Percentiles rank a stretch among this genome's conserved stretches.
These are phyloP conservation scores for Andricus quercusramuli DNA, from an alignment of 2,888 invertebrate genomes.

Conservation along the genomic window DNA sequence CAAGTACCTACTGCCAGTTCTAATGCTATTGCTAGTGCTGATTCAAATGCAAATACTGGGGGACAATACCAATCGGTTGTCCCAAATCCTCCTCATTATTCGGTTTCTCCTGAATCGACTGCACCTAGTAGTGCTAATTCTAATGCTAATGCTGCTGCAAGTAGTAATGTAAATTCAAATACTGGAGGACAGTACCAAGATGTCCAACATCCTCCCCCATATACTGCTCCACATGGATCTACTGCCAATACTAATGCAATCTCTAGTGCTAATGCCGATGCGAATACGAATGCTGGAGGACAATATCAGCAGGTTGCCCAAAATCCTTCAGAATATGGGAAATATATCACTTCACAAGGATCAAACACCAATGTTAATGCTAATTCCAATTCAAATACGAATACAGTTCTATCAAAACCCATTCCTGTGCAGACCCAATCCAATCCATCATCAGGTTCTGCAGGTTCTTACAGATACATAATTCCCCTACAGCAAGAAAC, in stretches of 20 bases:
- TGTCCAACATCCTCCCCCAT: not conserved
- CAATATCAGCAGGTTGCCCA: not conserved
- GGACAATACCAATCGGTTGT: not conserved
- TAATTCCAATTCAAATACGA: not conserved
- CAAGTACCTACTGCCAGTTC: not conserved
- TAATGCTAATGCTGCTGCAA: not conserved
- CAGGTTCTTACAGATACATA: not conserved
- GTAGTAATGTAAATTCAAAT: not conserved
- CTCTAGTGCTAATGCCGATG: constrained; percentile 44
- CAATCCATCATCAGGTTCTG: not conserved
- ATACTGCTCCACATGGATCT: not conserved
- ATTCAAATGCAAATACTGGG: constrained; percentile 36
- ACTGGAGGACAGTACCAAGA: not conserved
- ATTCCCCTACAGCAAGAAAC: not conserved
- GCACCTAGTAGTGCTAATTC: not conserved
- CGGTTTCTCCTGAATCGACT: not conserved
- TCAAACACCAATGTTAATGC: not conserved
- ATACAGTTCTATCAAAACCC: not conserved
- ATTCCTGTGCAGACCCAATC: not conserved
- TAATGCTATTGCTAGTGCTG: not conserved
- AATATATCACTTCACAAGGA: not conserved
- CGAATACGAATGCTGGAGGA: constrained; percentile 24
- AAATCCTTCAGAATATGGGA: not conserved
- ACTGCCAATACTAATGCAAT: not conserved
- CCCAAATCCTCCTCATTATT: not conserved